Conservation (phyloP, 2,797 vertebrate species). For the Numenius phaeopus region DNA sequence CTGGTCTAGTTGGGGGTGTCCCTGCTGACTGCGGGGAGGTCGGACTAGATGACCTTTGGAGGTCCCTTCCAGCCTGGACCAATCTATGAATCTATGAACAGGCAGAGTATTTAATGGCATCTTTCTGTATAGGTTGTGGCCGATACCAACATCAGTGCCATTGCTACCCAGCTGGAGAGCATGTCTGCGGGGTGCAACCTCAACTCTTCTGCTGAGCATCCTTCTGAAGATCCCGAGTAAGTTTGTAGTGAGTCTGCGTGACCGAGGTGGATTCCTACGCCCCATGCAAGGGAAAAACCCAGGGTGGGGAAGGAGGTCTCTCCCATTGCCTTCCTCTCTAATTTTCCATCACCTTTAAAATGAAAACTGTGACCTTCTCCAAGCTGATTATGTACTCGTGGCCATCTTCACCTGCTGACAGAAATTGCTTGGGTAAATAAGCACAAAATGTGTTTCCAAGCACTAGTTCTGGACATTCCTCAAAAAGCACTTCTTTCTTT, state of each 20-base stretch:
- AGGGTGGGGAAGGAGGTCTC: not conserved
- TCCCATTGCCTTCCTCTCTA: not conserved
- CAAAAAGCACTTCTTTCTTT: not conserved
- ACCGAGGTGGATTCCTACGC: not conserved
- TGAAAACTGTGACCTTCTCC: not conserved
- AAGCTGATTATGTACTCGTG: not conserved
- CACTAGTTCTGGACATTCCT: not conserved
- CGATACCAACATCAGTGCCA: slow-evolving; percentile 94
- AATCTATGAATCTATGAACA: not conserved
- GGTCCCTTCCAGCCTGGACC: too few relatives aligned
- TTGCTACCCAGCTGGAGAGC: slow-evolving; percentile 91
- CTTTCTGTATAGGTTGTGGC: slow-evolving; percentile 85
- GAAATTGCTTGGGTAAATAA: not conserved
- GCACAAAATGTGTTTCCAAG: not conserved
- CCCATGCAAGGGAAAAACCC: not conserved
- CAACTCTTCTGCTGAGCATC: slow-evolving; percentile 74
- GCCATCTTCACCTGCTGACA: not conserved
- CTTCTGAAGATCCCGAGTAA: slow-evolving; percentile 86
- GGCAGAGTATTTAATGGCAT: not conserved
- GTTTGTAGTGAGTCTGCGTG: slow-evolving; percentile 40
- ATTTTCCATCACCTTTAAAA: not conserved
- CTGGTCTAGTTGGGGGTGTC: too few relatives aligned
- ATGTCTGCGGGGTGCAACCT: slow-evolving; percentile 81
- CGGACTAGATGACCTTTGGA: too few relatives aligned
- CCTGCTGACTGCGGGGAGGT: too few relatives aligned